A percentile compares a stretch with the other conserved stretches of the same genome.
Conservation (phyloP, 2,888 invertebrate species). For the Erpobdella octoculata region DNA sequence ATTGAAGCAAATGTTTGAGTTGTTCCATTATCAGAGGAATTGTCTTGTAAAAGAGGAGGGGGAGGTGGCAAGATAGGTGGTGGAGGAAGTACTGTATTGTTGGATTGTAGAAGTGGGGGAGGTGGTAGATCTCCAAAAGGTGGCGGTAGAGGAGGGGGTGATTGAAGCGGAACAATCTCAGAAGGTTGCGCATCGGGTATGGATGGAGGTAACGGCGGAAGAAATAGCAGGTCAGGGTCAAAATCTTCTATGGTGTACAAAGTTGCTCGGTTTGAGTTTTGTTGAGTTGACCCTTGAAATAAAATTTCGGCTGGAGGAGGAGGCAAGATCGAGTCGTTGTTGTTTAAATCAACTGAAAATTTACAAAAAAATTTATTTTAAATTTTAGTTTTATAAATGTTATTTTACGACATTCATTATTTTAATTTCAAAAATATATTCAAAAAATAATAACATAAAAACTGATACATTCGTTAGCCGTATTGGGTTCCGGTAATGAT, state of each 20-base stretch:
- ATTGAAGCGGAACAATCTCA: not conserved
- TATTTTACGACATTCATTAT: not conserved
- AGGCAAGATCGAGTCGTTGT: slow-evolving; percentile 1
- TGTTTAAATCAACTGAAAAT: no score
- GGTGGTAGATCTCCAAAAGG: no score
- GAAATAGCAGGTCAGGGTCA: not conserved
- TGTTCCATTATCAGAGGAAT: not conserved
- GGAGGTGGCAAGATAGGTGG: not conserved
- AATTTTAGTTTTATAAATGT: no score
- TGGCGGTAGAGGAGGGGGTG: not conserved
- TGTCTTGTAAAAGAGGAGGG: slow-evolving; percentile 1
- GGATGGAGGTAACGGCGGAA: slow-evolving; percentile 2
- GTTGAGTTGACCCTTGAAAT: not conserved
- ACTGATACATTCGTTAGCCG: no score
- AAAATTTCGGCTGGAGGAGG: slow-evolving; percentile 11
- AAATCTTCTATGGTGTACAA: slow-evolving; percentile 15
- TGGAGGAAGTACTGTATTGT: not conserved
- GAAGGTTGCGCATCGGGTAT: not conserved
- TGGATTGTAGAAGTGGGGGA: not conserved
- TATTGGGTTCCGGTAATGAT: no score
- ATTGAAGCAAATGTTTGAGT: not conserved
- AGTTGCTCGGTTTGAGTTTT: not conserved
- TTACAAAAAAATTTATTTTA: no score
- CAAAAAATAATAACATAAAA: no score
- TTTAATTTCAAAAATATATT: not conserved